Percentiles rank a stretch among this genome's conserved stretches.
phyloP scores from a whole-genome alignment of 2,888 invertebrate species.

The Branchellion lobata region DNA sequence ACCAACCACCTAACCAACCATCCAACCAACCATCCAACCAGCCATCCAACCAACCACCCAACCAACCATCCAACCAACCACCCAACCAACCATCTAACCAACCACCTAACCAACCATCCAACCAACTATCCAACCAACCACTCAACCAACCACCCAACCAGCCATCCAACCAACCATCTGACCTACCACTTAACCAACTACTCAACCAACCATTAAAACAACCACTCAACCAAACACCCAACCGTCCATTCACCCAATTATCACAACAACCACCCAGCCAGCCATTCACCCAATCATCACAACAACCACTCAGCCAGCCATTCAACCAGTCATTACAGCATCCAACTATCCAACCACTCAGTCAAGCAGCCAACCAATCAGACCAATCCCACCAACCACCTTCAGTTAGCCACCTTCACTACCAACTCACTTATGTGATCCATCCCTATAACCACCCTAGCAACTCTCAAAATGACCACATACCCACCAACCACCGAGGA shows the following conservation, averaged over 20 bases:
- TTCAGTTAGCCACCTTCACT: background rate
- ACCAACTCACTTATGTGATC: background rate
- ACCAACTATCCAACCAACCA: background rate
- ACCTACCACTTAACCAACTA: too few species aligned
- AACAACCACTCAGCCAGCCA: too few species aligned
- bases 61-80: background rate
- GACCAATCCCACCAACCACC: background rate
- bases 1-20: too few species aligned
- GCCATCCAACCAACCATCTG: too few species aligned
- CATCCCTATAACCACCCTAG: background rate
- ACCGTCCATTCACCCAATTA: background rate
- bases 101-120: background rate
- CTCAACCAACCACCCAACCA: too few species aligned
- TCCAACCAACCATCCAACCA: background rate
- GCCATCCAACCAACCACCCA: background rate
- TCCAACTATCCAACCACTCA: background rate
- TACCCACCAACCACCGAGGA: background rate
- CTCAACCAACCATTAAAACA: too few species aligned
- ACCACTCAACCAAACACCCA: too few species aligned
- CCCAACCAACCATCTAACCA: too few species aligned
- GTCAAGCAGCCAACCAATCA: background rate
- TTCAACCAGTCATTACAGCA: too few species aligned
- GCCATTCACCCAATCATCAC: background rate
- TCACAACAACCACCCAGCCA: constrained; percentile 3
- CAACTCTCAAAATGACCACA: background rate